These are phyloP conservation scores for Apogon talboti DNA, from an alignment of 2,797 vertebrate genomes.

Conservation along the genomic window DNA sequence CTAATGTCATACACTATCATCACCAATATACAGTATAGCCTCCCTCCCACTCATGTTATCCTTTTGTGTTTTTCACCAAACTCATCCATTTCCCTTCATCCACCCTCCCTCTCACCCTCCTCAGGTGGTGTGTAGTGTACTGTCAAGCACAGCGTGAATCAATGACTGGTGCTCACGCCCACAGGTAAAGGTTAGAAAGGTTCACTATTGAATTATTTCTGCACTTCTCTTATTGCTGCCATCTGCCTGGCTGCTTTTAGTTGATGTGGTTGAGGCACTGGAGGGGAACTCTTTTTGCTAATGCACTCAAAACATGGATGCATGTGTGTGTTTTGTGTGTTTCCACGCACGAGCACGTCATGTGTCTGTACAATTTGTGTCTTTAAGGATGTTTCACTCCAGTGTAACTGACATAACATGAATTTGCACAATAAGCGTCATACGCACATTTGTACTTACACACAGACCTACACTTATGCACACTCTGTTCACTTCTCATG, in stretches of 20 bases:
- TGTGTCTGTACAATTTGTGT: slow-evolving; percentile 38
- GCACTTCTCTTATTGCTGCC: slow-evolving; percentile 82
- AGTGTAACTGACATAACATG: slow-evolving; percentile 44
- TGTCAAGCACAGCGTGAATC: slow-evolving; percentile 80
- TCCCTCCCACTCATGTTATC: slow-evolving; percentile 69
- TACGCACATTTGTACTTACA: slow-evolving; percentile 42
- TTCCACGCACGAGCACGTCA: slow-evolving; percentile 6
- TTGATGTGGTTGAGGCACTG: slow-evolving; percentile 77
- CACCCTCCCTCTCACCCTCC: slow-evolving; percentile 67
- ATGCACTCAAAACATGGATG: slow-evolving; percentile 69
- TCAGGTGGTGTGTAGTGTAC: slow-evolving; percentile 81
- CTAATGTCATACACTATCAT: slow-evolving; percentile 59
- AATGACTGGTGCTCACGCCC: slow-evolving; percentile 83
- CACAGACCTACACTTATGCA: slow-evolving; percentile 41
- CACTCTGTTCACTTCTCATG: slow-evolving; percentile 54
- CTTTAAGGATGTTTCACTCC: slow-evolving; percentile 56
- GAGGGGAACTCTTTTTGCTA: slow-evolving; percentile 74
- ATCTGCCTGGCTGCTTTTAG: slow-evolving; percentile 84
- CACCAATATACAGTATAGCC: slow-evolving; percentile 44
- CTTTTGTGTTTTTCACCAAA: slow-evolving; percentile 71
- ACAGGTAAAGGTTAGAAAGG: slow-evolving; percentile 87
- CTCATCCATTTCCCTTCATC: slow-evolving; percentile 73
- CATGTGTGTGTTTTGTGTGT: slow-evolving; percentile 45
- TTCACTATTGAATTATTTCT: slow-evolving; percentile 88
- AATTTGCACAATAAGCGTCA: slow-evolving; percentile 42